Conservation (phyloP, 1,140 invertebrate genomes). For the Ganaspis sp. region DNA sequence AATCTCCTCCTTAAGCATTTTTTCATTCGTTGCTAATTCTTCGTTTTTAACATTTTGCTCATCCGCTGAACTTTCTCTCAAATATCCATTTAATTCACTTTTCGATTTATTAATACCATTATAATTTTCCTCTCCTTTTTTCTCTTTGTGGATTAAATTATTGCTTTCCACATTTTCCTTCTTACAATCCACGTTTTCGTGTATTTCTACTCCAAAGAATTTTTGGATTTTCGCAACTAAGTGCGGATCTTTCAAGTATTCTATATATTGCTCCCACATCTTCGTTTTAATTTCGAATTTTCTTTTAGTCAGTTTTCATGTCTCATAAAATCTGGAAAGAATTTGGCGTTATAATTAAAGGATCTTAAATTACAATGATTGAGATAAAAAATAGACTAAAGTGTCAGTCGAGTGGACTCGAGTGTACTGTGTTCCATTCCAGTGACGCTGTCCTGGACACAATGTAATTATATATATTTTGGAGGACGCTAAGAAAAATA, state of each 20-base stretch:
- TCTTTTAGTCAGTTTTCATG: background rate
- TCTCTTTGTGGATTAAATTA: background rate
- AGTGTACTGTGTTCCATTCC: too few relatives aligned
- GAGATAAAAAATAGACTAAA: too few relatives aligned
- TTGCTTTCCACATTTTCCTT: slow-evolving; percentile 36
- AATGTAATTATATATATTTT: too few relatives aligned
- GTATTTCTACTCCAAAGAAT: slow-evolving; percentile 82
- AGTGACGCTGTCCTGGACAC: too few relatives aligned
- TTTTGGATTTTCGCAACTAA: slow-evolving; percentile 84
- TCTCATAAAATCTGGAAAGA: slow-evolving; percentile 10
- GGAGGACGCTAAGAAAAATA: too few relatives aligned
- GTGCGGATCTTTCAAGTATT: slow-evolving; percentile 82
- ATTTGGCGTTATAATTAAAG: background rate
- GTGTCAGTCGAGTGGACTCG: too few relatives aligned
- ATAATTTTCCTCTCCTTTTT: slow-evolving; percentile 26
- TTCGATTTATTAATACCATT: slow-evolving; percentile 2
- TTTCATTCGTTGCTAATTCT: slow-evolving; percentile 22
- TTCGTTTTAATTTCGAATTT: slow-evolving; percentile 33
- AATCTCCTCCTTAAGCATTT: background rate
- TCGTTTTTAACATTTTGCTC: slow-evolving; percentile 35
- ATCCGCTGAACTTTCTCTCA: background rate
- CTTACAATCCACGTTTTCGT: slow-evolving; percentile 35
- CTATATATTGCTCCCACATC: slow-evolving; percentile 72
- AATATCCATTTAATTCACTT: slow-evolving; percentile 31
- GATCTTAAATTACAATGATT: background rate